Conservation (phyloP, 2,888 invertebrate genomes). For the Tortrix viridana region DNA sequence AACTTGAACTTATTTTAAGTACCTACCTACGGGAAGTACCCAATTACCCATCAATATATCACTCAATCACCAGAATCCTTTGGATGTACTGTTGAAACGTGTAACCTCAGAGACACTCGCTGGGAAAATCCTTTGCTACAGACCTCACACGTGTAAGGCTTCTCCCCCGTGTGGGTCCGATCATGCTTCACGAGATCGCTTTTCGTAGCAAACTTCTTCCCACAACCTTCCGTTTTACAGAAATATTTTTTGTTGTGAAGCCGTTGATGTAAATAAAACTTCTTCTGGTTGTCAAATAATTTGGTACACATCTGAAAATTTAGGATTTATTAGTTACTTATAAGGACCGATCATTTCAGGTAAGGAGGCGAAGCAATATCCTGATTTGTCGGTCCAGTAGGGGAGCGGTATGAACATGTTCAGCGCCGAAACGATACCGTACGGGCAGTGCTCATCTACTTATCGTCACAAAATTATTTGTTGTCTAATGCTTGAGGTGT, state of each 20-base stretch:
- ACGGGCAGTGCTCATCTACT: too few species aligned
- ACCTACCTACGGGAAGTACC: not conserved
- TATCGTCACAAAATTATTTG: too few species aligned
- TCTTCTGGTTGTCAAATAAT: constrained; percentile 57
- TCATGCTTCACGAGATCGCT: constrained; percentile 70
- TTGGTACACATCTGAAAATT: constrained; percentile 65
- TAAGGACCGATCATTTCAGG: not conserved
- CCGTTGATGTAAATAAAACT: constrained; percentile 65
- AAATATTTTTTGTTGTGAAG: constrained; percentile 58
- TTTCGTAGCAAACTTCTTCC: constrained; percentile 67
- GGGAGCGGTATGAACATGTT: not conserved
- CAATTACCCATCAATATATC: not conserved
- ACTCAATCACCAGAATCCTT: not conserved
- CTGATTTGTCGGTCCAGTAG: not conserved
- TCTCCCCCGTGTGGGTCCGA: constrained; percentile 72
- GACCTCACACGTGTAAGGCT: constrained; percentile 61
- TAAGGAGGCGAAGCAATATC: too few species aligned
- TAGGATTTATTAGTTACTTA: not conserved
- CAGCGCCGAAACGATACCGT: not conserved
- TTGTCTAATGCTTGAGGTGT: too few species aligned
- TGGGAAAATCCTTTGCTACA: constrained; percentile 67
- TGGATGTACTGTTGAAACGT: constrained; percentile 55
- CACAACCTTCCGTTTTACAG: constrained; percentile 61
- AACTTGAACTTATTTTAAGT: too few species aligned
- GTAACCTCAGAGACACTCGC: constrained; percentile 58